phyloP scores from a whole-genome alignment of 2,888 invertebrate genomes.

The Hemaris fuciformis region DNA sequence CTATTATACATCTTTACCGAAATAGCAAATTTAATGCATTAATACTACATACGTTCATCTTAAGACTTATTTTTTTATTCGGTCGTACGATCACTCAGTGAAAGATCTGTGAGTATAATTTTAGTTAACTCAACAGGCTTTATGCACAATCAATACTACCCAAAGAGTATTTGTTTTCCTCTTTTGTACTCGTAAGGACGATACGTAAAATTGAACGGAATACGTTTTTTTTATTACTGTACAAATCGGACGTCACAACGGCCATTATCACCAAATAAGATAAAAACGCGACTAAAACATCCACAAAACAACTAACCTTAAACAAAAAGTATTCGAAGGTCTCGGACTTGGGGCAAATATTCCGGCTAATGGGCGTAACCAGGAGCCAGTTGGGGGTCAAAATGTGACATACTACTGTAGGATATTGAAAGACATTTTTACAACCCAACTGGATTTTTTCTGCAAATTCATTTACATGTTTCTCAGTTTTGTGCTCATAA shows the following conservation, averaged over 20 bases:
- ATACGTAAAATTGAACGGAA: background rate
- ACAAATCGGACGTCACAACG: background rate
- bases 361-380: background rate
- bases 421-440: no score
- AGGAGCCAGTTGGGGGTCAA: background rate
- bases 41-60: no score
- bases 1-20: no score
- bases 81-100: no score
- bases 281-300: background rate
- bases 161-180: background rate
- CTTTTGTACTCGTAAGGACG: background rate
- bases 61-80: no score
- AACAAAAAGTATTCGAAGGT: conserved; percentile 56
- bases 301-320: conserved; percentile 24
- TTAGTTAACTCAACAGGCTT: background rate
- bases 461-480: no score
- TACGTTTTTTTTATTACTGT: background rate
- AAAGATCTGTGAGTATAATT: no score
- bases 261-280: background rate
- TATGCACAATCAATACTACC: background rate
- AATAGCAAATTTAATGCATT: no score
- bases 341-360: conserved; percentile 29
- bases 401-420: background rate
- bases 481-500: no score
- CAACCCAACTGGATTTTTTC: no score